These are phyloP conservation scores for Hirtodrosophila confusa DNA, from an alignment of 2,888 invertebrate species.

Conservation along the genomic window DNA sequence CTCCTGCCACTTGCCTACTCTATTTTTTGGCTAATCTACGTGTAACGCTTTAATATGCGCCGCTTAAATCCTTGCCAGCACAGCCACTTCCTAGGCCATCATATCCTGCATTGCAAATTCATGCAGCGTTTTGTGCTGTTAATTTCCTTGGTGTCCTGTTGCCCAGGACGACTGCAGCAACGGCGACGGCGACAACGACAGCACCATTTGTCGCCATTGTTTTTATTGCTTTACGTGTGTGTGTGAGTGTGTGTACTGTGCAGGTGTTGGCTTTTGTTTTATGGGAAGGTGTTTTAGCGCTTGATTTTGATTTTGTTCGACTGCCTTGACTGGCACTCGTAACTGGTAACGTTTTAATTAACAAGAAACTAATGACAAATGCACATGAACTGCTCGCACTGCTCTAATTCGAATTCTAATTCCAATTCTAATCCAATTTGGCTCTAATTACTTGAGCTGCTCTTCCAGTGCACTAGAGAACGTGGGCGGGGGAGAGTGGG, in stretches of 20 bases:
- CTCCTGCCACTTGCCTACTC: background rate
- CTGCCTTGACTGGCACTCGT: constrained; percentile 51
- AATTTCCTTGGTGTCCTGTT: constrained; percentile 75
- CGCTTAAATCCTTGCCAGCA: constrained; percentile 18
- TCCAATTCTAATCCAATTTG: constrained; percentile 70
- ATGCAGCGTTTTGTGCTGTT: constrained; percentile 63
- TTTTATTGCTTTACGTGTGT: constrained; percentile 35
- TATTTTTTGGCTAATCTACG: constrained; percentile 45
- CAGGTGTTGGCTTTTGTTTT: constrained; percentile 73
- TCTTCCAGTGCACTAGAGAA: constrained; percentile 13
- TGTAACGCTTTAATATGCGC: constrained; percentile 32
- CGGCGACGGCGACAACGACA: constrained; percentile 39
- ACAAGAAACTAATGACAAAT: constrained; percentile 75
- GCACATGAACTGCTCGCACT: constrained; percentile 49
- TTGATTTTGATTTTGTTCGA: constrained; percentile 65
- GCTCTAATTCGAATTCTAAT: constrained; percentile 33
- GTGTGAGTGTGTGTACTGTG: constrained; percentile 42
- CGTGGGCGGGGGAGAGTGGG: background rate
- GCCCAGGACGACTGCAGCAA: constrained; percentile 66
- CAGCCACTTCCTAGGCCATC: constrained; percentile 10
- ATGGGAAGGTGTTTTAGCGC: constrained; percentile 68
- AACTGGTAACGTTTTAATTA: constrained; percentile 73
- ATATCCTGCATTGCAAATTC: constrained; percentile 36
- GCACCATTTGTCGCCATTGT: constrained; percentile 76
- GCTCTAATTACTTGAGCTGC: constrained; percentile 71